These are phyloP conservation scores for Pammene fasciana DNA, from an alignment of 2,888 invertebrate genomes.

Conservation along the genomic window DNA sequence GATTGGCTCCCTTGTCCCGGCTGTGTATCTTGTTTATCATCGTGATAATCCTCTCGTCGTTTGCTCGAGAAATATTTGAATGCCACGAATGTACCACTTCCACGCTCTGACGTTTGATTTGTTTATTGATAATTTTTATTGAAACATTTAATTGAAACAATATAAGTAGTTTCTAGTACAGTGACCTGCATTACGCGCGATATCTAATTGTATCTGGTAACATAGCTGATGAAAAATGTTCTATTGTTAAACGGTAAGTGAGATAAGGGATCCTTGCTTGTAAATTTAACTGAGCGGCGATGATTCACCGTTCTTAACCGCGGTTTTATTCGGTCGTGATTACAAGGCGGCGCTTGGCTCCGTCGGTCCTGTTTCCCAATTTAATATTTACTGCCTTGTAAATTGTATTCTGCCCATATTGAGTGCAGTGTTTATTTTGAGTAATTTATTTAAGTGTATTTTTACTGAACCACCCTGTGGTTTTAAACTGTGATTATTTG, in stretches of 20 bases:
- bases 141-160: constrained; percentile 70
- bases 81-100: constrained; percentile 61
- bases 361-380: constrained; percentile 65
- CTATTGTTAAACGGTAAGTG: constrained; percentile 65
- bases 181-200: constrained; percentile 55
- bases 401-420: constrained; percentile 68
- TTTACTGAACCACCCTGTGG: constrained; percentile 1
- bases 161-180: constrained; percentile 67
- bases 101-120: constrained; percentile 66
- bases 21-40: constrained; percentile 80
- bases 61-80: constrained; percentile 74
- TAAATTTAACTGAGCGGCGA: constrained; percentile 68
- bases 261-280: constrained; percentile 70
- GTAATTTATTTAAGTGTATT: constrained; percentile 18
- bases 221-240: constrained; percentile 68
- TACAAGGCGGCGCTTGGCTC: constrained; percentile 57
- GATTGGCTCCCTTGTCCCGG: constrained; percentile 80
- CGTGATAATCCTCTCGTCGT: constrained; percentile 76
- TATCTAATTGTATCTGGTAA: constrained; percentile 65
- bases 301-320: constrained; percentile 65
- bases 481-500: neutral
- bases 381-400: constrained; percentile 76
- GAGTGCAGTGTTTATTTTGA: constrained; percentile 39
- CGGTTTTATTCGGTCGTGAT: constrained; percentile 58
- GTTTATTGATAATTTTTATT: constrained; percentile 73